phyloP scores from a whole-genome alignment of 2,113 vertebrate genomes.

The Heteronetta atricapilla region DNA sequence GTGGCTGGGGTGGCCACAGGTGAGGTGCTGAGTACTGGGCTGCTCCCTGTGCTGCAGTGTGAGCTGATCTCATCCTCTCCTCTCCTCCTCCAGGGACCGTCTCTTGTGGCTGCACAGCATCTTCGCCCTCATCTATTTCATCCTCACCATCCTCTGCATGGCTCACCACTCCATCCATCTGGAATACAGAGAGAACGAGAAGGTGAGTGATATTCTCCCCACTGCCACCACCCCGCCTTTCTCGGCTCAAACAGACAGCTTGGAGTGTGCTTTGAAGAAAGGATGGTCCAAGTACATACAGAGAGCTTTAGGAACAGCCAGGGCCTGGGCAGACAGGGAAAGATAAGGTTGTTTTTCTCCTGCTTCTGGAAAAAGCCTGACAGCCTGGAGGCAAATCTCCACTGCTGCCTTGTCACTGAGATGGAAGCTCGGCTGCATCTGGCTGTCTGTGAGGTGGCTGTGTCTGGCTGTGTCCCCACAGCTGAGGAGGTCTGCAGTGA shows the following conservation, averaged over 20 bases:
- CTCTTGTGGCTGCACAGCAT: constrained; percentile 93
- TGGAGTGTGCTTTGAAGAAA: neutral
- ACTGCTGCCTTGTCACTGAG: neutral
- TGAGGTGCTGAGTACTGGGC: neutral
- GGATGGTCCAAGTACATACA: neutral
- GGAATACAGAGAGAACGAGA: constrained; percentile 87
- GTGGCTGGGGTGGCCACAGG: neutral
- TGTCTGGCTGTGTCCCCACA: neutral
- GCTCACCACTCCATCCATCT: constrained; percentile 88
- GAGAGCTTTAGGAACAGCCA: neutral
- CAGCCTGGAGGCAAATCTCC: neutral
- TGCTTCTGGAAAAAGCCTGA: neutral
- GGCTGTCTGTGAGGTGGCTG: neutral
- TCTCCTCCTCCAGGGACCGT: constrained; percentile 77
- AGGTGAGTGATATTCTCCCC: constrained; percentile 74
- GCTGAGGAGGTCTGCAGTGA: neutral
- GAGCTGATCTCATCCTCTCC: neutral
- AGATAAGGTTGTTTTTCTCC: neutral
- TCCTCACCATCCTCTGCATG: constrained; percentile 90
- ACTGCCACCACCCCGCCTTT: neutral
- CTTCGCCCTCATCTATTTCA: constrained; percentile 91
- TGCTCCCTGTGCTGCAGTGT: accelerated
- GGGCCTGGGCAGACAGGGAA: neutral
- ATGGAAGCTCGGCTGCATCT: neutral
- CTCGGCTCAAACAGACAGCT: neutral